These are phyloP conservation scores for Eulacestoma nigropectus DNA, from an alignment of 2,113 vertebrate genomes.

Conservation along the genomic window DNA sequence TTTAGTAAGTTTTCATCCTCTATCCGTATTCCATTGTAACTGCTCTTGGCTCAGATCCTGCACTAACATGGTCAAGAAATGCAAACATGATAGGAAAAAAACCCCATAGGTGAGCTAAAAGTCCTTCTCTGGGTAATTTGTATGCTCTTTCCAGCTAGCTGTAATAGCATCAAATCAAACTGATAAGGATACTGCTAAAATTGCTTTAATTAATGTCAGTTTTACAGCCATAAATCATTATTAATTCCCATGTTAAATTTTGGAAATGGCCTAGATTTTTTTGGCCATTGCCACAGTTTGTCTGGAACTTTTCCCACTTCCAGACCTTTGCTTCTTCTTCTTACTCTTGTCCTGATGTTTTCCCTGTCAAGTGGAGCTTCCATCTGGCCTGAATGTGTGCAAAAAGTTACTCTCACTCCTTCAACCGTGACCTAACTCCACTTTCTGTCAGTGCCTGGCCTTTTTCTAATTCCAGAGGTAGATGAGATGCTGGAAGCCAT, in stretches of 20 bases:
- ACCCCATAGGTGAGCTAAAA: background rate
- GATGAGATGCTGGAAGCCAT: background rate
- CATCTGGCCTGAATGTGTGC: background rate
- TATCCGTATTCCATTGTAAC: background rate
- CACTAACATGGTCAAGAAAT: background rate
- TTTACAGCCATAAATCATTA: conserved; percentile 66
- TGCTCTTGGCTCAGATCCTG: background rate
- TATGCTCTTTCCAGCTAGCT: conserved; percentile 40
- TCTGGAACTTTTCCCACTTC: conserved; percentile 30
- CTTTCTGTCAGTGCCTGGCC: background rate
- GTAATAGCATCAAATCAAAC: conserved; percentile 59
- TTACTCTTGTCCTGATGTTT: background rate
- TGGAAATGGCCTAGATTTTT: conserved; percentile 56
- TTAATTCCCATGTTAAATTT: conserved; percentile 60
- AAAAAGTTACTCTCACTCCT: background rate
- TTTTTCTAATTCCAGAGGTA: background rate
- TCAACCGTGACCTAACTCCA: background rate
- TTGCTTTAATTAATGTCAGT: conserved; percentile 65
- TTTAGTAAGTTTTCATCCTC: background rate
- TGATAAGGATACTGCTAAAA: conserved; percentile 65
- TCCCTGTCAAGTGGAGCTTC: conserved; percentile 37
- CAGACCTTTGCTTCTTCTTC: background rate
- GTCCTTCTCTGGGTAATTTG: conserved; percentile 52
- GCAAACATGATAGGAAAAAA: background rate
- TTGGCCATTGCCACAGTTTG: conserved; percentile 24